Base-by-base conservation (phyloP, 2,797 vertebrate genomes). In the Enteromius treurensis region DNA sequence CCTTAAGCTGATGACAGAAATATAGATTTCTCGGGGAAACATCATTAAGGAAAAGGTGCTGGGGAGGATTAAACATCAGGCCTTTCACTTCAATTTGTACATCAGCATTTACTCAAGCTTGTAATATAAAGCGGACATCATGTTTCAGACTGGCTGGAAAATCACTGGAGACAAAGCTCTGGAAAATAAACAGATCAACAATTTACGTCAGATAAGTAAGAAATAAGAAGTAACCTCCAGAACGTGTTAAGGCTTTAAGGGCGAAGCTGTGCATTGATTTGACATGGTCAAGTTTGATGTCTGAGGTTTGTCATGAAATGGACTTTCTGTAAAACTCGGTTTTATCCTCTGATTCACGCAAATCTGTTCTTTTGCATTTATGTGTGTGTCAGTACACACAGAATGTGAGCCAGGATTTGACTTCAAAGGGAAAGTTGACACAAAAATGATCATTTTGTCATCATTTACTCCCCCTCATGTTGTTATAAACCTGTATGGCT, bases 1-100 rank as follows among this genome's bases (percentile, higher is more conserved):
- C 74, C 80, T 77, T 81, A 85, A 85, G 79, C 80, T 91, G 91
- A 92, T 93, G 92, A 90, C 88, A 90, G 89, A 88, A 92, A 88
- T 88, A 89, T 89, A 88, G 89, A 93, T 88, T 78, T 65, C 77
- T n/a, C 83, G 83, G 40, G 89, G 91, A 90, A 89, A 84, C 71
- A 86, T 91, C 91, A 92, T 93, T 91, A 89, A 89, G 90, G 91
- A 89, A 94, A 91, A 92, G 94, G 91, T 94, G 91, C 91, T 88
- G 91, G 90, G 89, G 90, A 90, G 92, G 94, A 95, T 95, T 95
- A 95, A 92, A 86, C 89, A 91, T 91, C 92, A 95, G 94, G 94
- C 93, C 87, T 94, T 95, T 95, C 94, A 94, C 73, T 94, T 93
- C 92, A 92, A 95, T 95, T 95, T 95, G 92, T 94, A 94, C 93